Base-by-base conservation (phyloP, 2,888 invertebrate genomes). In the Hirtodrosophila trivittata region DNA sequence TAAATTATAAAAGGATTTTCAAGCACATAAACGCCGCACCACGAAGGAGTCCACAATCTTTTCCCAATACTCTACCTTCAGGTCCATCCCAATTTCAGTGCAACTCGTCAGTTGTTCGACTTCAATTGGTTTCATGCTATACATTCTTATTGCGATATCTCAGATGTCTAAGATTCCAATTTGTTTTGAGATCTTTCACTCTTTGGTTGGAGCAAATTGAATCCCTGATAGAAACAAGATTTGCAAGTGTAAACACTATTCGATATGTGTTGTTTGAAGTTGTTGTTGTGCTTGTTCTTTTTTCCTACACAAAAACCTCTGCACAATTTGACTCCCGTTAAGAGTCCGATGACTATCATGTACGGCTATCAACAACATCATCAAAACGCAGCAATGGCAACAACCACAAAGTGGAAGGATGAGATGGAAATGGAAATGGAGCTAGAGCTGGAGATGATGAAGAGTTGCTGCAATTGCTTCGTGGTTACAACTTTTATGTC, bases 331-430 rank as follows among this genome's bases (percentile, higher is more conserved):
- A 63, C 50, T 69, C 43, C 38, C 57, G 52, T 70, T 58, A 28
- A 66, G 63, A 56, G 67, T 57, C 63, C 66, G 80, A 76, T 81
- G 81, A 68, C 75, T 85, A 85, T 78, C 83, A 75, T 82, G 57
- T 74, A 64, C 77, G 75, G 75, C 78, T 78, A 82, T 85, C 83
- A 85, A 81, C 82, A 78, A 78, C 85, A 85, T 85, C 85, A 85
- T 81, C 85, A 85, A 78, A 76, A 74, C 66, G 64, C 73, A 49
- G 55, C 69, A 77, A 57, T 73, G 47, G 55, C 69, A 77, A 57
- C 68, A 64, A 50, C 54, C 58, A 14, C 28, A 28, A 28, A 28
- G n/a, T 10, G 33, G 33, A 16, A 30, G 28, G 28, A 28, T 28
- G 28, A 21, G 18, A 46, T 45, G 50, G 28, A 32, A 16, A 33